Conservation (phyloP, 2,113 vertebrate genomes). For the Crotalus viridis region DNA sequence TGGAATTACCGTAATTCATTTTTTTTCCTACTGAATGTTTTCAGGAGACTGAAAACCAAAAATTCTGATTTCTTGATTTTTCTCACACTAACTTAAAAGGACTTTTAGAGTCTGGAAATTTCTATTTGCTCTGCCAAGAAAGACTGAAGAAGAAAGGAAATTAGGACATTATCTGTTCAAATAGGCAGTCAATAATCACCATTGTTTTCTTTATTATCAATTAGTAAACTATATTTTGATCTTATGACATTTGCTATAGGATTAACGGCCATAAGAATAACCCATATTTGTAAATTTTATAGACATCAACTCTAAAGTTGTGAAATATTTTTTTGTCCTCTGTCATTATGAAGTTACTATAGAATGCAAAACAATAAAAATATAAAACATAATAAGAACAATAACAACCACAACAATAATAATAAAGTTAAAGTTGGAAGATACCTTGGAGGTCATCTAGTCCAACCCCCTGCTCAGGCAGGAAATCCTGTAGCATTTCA, state of each 20-base stretch:
- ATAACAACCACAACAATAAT: too few relatives aligned
- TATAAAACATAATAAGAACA: not conserved
- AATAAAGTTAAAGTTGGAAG: too few relatives aligned
- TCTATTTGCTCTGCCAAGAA: not conserved
- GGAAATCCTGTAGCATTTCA: too few relatives aligned
- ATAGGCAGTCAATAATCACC: not conserved
- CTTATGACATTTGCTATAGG: not conserved
- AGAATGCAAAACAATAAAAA: not conserved
- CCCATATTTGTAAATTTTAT: not conserved
- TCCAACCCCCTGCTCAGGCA: too few relatives aligned
- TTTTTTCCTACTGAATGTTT: not conserved
- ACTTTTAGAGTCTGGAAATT: constrained; percentile 8
- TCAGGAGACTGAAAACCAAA: not conserved
- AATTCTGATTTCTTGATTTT: not conserved
- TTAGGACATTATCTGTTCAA: not conserved
- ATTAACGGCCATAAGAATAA: not conserved
- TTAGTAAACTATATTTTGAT: not conserved
- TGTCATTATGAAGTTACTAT: not conserved
- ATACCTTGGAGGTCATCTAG: too few relatives aligned
- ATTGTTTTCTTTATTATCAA: not conserved
- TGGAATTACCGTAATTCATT: not conserved
- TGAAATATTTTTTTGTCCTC: not conserved
- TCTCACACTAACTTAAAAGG: not conserved
- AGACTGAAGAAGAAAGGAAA: not conserved
- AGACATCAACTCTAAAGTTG: not conserved